Base-by-base conservation (phyloP, 2,797 vertebrate genomes). In the Ptychadena robeensis region DNA sequence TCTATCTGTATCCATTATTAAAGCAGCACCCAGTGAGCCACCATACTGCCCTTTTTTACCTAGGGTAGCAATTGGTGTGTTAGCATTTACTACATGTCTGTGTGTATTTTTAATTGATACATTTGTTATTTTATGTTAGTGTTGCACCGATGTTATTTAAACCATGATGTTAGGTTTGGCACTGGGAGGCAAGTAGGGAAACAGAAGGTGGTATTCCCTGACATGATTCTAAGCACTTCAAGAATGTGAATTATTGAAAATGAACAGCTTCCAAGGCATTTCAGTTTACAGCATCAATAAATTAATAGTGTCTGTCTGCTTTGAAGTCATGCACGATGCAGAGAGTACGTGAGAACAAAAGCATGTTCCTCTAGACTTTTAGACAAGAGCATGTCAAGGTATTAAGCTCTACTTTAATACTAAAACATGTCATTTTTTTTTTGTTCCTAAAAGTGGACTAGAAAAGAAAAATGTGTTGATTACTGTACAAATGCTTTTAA, bases 221-320 rank as follows among this genome's bases (percentile, higher is more conserved):
- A 79, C 66, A 79, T 59, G 66, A 80, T 70, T 80, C 48, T 61
- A 63, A 70, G 67, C 66, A 71, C 66, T 80, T 70, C 25, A 8
- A 70, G 48, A 80, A 70, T 80, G 77, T 80, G 66, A 80, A 80
- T 80, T 80, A 80, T 79, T 80, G 25, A 80, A 80, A 80, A 70
- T 61, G 67, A 80, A 70, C 77, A 71, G 48, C 67, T 70, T 80
- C 65, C 66, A 57, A 80, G 44, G 61, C 44, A 70, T 71, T 80
- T 70, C 53, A 63, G 66, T 80, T 80, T 69, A 80, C 25, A 63
- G 44, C 66, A 80, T 71, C 34, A 80, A 80, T 80, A 80, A 80
- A 71, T 80, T 18, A 80, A 61, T 70, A 80, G 40, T 61, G 61
- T 48, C 66, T 38, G 32, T 61, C 31, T 70, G 32, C 66, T 80